Base-by-base conservation (phyloP, 2,797 vertebrate species). In the Furcifer pardalis region DNA sequence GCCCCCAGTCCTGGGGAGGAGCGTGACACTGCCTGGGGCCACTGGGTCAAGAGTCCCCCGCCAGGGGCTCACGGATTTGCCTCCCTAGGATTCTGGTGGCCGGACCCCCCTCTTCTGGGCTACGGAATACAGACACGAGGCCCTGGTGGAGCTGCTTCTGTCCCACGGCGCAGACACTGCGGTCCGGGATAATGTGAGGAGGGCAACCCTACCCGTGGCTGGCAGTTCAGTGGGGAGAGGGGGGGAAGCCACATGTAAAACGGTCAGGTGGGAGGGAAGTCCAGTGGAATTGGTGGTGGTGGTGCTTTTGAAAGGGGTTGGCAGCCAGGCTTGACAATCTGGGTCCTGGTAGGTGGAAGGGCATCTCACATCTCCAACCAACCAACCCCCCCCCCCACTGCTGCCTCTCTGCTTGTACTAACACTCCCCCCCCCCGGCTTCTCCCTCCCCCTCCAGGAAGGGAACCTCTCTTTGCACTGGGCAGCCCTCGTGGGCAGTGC, bases 71-170 rank as follows among this genome's bases (percentile, higher is more conserved):
- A 46, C 40, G 30, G 40, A 23, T 7, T 42, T 46, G 4, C 56
- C 30, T 3, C 37, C 27, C 44, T n/a, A 85, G 84, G 84, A 85
- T 7, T 27, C 35, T 44, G 1, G 7, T 0, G 84, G 84, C 30
- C n/a, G 77, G 37, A 80, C 77, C 0, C 77, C 84, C 0, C 84
- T 85, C 21, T 66, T 80, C 77, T 80, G 84, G 84, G 84, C 84
- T 44, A 85, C 84, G 0, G 77, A 85, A 25, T 59, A 66, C 60
- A 19, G 71, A 7, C 84, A 75, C 2, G 60, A 75, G 84, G 19
- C 44, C 4, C 44, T 80, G 66, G 84, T 59, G 71, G 59, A 74
- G 71, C 69, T 79, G 32, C 37, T 85, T 59, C 66, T 85, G 44
- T 12, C 77, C 17, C 69, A 74, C 1, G 83, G 83, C 1, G 84